A percentile compares a stretch with the other conserved stretches of the same genome.
Evolutionary conservation across 2,797 vertebrate genomes (phyloP).

Genomic region (Allobates femoralis): DNA sequence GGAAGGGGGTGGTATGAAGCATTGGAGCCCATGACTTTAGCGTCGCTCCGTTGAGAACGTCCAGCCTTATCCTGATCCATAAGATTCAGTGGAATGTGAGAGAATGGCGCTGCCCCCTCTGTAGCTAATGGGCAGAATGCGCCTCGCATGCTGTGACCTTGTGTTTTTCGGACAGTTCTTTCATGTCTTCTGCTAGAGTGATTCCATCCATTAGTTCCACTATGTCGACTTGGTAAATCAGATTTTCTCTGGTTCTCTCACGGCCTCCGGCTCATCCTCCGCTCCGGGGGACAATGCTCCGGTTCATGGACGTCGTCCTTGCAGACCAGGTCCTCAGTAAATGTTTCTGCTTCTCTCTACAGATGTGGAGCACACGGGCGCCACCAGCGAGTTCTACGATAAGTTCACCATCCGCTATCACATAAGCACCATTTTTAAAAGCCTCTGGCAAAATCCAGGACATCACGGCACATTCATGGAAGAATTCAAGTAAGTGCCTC

Average conservation of each 20-base stretch:
- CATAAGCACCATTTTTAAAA: slow-evolving; percentile 99
- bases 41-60: too few relatives aligned
- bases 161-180: background rate
- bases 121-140: background rate
- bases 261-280: background rate
- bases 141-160: background rate
- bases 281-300: background rate
- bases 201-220: slow-evolving; percentile 33
- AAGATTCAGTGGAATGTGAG: background rate
- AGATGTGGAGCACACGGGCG: slow-evolving; percentile 98
- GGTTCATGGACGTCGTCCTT: background rate
- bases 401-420: slow-evolving; percentile 99
- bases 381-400: slow-evolving; percentile 98
- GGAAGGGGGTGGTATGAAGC: too few relatives aligned
- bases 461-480: slow-evolving; percentile 98
- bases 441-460: slow-evolving; percentile 96
- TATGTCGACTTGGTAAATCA: background rate
- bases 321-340: background rate
- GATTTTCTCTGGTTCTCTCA: slow-evolving; percentile 21
- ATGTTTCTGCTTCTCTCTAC: slow-evolving; percentile 31
- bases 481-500: slow-evolving; percentile 96
- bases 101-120: background rate
- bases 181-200: slow-evolving; percentile 28
- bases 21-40: too few relatives aligned
- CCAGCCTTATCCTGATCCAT: too few relatives aligned